phyloP scores from a whole-genome alignment of 2,888 invertebrate genomes.

The Brachyptera putata region DNA sequence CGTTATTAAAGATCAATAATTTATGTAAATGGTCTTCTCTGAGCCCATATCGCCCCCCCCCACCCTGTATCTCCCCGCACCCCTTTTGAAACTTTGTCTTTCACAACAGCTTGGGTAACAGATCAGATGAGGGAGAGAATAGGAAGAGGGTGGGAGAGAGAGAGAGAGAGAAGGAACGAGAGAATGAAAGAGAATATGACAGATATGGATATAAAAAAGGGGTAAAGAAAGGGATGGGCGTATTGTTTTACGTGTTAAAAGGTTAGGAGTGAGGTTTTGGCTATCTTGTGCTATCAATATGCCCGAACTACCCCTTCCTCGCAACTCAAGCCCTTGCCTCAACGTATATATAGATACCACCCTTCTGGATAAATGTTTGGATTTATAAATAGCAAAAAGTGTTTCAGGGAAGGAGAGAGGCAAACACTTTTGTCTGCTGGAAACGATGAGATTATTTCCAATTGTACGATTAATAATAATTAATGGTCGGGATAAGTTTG shows the following conservation, averaged over 20 bases:
- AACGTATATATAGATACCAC: not conserved
- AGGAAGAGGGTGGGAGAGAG: conserved; percentile 18
- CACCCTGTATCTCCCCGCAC: conserved; percentile 18
- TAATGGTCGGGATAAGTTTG: conserved; percentile 7
- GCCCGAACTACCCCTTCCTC: conserved; percentile 5
- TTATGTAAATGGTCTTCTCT: conserved; percentile 34
- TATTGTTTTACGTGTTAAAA: conserved; percentile 16
- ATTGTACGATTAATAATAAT: conserved; percentile 14
- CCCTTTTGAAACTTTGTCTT: conserved; percentile 32
- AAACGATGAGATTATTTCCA: conserved; percentile 4
- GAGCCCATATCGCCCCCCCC: conserved; percentile 25
- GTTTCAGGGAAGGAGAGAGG: not conserved
- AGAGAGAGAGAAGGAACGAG: conserved; percentile 6
- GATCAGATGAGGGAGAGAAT: conserved; percentile 34
- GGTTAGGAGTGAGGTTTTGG: conserved; percentile 14
- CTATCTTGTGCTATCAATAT: conserved; percentile 17
- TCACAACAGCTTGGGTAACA: conserved; percentile 36
- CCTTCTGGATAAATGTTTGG: conserved; percentile 16
- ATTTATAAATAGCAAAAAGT: conserved; percentile 6
- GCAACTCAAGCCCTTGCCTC: not conserved
- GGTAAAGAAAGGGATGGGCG: conserved; percentile 11
- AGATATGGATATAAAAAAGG: conserved; percentile 13
- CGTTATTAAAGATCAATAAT: conserved; percentile 35
- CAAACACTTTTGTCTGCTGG: conserved; percentile 2
- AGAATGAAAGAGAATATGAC: conserved; percentile 12